Base-by-base conservation (phyloP, 2,113 vertebrate species). In the Pangasianodon hypophthalmus region DNA sequence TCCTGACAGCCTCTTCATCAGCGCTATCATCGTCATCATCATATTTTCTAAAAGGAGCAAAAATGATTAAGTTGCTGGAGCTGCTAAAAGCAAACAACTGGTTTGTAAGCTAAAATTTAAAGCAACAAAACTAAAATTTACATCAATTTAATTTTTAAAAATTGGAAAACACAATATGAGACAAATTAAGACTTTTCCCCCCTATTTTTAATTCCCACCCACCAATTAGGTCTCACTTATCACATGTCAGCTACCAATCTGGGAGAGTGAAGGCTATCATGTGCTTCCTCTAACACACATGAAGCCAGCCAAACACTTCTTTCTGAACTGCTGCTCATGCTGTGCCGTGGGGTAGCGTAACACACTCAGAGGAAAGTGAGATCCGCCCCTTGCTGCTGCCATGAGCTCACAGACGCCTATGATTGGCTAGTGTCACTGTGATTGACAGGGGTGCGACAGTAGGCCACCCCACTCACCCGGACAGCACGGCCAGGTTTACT, bases 21-120 rank as follows among this genome's bases (percentile, higher is more conserved):
- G 94, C 95, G 0, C 96, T 97, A 14, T 95, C 96, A 0, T 95
- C 93, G 1, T 97, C 97, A 10, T 98, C 97, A 3, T 97, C 96
- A 48, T 97, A 98, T 96, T 97, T 98, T 11, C 98, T 98, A 77
- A 86, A 21, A 26, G 29, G 9, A 32, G 9, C 3, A 11, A 88
- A 41, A 77, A 4, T 50, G 2, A 37, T 50, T 69, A 37, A 41
- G 10, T 44, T 41, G 18, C 48, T 46, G 18, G 2, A 44, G n/a
- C 14, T 41, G 32, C 13, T 79, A 52, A 81, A 81, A 52, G 14
- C 46, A 79, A 32, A 50, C 4, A 50, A 29, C 3, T 0, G 19
- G 37, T n/a, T 50, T 52, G 46, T 32, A n/a, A 52, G 1, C 13
- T 48, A 5, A 44, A 67, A 13, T 62, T 5, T 26, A 16, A 67